Evolutionary conservation across 2,888 invertebrate genomes (phyloP).

Genomic region (Euplexia lucipara): DNA sequence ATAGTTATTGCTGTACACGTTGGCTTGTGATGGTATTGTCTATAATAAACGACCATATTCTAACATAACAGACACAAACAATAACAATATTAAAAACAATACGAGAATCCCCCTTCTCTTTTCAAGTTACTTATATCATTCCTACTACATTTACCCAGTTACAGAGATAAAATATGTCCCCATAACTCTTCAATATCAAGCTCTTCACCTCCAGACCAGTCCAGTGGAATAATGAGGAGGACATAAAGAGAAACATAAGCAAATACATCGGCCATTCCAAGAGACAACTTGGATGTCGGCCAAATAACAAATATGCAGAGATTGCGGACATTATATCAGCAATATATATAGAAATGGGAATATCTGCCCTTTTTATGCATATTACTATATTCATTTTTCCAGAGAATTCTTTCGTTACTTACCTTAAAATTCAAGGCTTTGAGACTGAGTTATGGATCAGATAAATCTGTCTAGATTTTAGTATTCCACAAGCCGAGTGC

Average conservation of each 20-base stretch:
- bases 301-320: conserved; percentile 68
- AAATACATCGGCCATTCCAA: conserved; percentile 57
- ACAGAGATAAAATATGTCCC: conserved; percentile 19
- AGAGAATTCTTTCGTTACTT: too few relatives aligned
- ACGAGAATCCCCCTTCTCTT: neutral
- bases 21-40: neutral
- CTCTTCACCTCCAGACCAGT: conserved; percentile 44
- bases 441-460: conserved; percentile 3
- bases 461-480: conserved; percentile 26
- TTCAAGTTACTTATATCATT: neutral
- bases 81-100: neutral
- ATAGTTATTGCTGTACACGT: neutral
- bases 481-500: conserved; percentile 23
- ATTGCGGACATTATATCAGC: conserved; percentile 62
- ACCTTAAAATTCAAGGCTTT: conserved; percentile 2
- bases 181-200: conserved; percentile 42
- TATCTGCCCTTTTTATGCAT: conserved; percentile 17
- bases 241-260: conserved; percentile 62
- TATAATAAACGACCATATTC: neutral
- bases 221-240: conserved; percentile 53
- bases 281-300: conserved; percentile 68
- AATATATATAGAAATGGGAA: conserved; percentile 40
- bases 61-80: neutral
- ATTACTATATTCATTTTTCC: neutral
- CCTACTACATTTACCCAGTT: conserved; percentile 5